Base-by-base conservation (phyloP, 1,140 invertebrate genomes). In the Hyphantria cunea region DNA sequence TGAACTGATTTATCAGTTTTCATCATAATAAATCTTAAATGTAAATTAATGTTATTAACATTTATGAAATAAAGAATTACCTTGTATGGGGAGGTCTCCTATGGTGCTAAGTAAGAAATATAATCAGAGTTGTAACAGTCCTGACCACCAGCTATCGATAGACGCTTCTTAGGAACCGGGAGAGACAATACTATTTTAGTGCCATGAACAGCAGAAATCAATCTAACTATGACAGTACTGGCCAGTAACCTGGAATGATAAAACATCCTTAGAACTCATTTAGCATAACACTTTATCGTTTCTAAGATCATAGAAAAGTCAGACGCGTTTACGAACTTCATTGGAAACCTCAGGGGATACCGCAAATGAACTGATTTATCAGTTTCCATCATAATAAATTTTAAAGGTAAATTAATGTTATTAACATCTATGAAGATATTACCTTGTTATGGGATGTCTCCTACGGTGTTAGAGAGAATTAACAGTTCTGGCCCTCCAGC, bases 161-260 rank as follows among this genome's bases (percentile, higher is more conserved):
- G 93, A 14, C 99, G 92, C 86, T 99, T 99, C 92, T 99, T 99
- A 11, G 99, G 99, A 6, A 99, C 98, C 50, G 98, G 98, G 49
- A n/a, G n/a, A n/a, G 99, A 99, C 71, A 98, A 99, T 11, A 99
- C 99, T 90, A 99, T 99, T 61, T 99, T 99, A 74, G 99, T 99
- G 94, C 99, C 99, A 93, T 99, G 96, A 32, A 99, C 99, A 54
- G 99, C 99, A 55, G 99, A 99, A 82, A 99, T 99, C 59, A 99
- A 91, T 78, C 99, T 94, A 62, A 97, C 98, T 33, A 97, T 95
- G 12, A 99, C 98, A 51, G 98, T 99, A 99, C 88, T 99, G 99
- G 34, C 99, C 99, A 72, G 98, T 99, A 0, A 99, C 97, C 96
- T 97, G 73, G 41, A 92, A 81, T 33, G 47, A 55, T 17, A 53